These are phyloP conservation scores for Antheraea pernyi DNA, from an alignment of 1,140 invertebrate genomes.

Conservation along the genomic window DNA sequence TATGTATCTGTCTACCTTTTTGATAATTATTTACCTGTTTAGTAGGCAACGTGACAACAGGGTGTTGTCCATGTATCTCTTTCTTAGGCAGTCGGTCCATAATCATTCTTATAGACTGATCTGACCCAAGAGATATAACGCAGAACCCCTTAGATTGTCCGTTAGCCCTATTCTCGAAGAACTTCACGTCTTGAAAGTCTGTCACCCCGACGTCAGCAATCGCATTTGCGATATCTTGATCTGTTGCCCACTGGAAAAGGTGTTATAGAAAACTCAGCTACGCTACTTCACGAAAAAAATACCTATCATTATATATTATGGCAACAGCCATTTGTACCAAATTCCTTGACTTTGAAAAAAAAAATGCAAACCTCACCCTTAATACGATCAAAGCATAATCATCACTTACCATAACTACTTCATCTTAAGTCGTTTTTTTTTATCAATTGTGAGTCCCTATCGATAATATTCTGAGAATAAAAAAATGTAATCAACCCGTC, in stretches of 20 bases:
- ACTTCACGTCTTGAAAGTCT: constrained; percentile 98
- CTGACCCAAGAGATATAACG: constrained; percentile 94
- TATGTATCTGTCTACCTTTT: neutral
- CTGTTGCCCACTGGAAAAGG: constrained; percentile 95
- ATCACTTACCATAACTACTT: neutral
- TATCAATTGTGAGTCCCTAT: too few species aligned
- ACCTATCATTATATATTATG: neutral
- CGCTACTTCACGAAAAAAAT: constrained; percentile 8
- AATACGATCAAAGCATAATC: neutral
- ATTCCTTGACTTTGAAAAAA: neutral
- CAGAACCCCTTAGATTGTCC: constrained; percentile 99
- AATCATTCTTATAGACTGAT: constrained; percentile 92
- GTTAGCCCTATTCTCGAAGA: constrained; percentile 99
- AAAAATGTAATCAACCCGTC: neutral
- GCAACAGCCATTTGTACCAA: neutral
- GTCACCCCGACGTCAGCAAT: constrained; percentile 92
- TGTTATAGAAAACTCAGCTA: constrained; percentile 59
- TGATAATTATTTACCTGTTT: constrained; percentile 85
- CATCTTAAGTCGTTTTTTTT: neutral
- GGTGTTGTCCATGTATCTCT: constrained; percentile 96
- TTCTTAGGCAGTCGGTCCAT: constrained; percentile 96
- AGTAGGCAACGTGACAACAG: constrained; percentile 96
- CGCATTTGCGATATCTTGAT: constrained; percentile 95
- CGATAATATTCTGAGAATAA: neutral
- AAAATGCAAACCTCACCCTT: neutral